Evolutionary conservation across 2,113 vertebrate genomes (phyloP).

Genomic region (Rana temporaria): DNA sequence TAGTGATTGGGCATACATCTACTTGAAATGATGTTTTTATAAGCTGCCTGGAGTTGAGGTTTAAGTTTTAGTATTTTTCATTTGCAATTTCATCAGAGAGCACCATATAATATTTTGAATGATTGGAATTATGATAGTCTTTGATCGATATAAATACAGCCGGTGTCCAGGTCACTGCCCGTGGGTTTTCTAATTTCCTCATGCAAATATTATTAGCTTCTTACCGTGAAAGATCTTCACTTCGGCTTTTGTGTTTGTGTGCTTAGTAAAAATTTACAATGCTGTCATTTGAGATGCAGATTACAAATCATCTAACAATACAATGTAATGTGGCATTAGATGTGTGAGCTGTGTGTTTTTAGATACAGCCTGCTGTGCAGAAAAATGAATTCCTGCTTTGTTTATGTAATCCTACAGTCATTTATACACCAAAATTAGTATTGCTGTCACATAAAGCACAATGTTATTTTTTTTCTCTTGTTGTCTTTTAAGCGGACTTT

Average conservation of each 20-base stretch:
- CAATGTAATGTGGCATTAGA: conserved; percentile 41
- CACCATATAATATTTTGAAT: conserved; percentile 5
- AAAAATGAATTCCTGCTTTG: conserved; percentile 41
- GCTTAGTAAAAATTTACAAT: conserved; percentile 20
- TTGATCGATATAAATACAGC: conserved; percentile 10
- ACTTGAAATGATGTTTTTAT: too few species aligned
- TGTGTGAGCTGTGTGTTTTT: conserved; percentile 24
- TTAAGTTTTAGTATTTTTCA: too few species aligned
- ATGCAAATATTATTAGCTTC: conserved; percentile 36
- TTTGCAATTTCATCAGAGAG: neutral
- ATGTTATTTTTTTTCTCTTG: neutral
- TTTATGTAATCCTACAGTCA: conserved; percentile 42
- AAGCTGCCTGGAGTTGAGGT: too few species aligned
- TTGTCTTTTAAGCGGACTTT: neutral
- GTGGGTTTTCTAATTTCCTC: conserved; percentile 1
- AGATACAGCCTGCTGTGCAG: conserved; percentile 34
- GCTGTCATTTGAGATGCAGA: conserved; percentile 41
- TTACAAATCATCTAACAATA: conserved; percentile 41
- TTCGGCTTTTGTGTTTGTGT: neutral
- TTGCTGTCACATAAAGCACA: neutral
- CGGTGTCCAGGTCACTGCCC: neutral
- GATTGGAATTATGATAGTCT: conserved; percentile 1
- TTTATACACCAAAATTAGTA: conserved; percentile 10
- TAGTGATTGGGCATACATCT: too few species aligned
- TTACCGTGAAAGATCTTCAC: conserved; percentile 4